Base-by-base conservation (phyloP, 2,113 vertebrate genomes). In the Acanthochromis polyacanthus region DNA sequence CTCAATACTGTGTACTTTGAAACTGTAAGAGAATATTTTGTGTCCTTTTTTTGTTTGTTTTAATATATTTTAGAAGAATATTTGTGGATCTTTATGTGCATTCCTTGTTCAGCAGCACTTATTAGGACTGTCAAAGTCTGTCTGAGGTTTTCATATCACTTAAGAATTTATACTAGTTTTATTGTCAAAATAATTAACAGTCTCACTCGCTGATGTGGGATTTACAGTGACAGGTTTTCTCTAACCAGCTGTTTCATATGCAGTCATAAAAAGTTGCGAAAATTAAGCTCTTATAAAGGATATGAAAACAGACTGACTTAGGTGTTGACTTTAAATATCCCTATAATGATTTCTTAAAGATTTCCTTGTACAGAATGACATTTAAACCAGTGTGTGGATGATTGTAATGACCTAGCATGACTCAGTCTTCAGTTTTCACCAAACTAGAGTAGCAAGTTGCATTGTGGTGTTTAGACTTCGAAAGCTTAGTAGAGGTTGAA, bases 31-130 rank as follows among this genome's bases (percentile, higher is more conserved):
- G 94, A 93, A 94, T 85, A 85, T 86, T 79, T 79, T 84, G 81
- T 90, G 86, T 86, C 64, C 80, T 69, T 5, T 20, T 83, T 81
- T 51, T 71, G 14, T 83, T 88, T 81, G 71, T 89, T 91, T 90
- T 91, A 81, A 92, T 91, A 91, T 91, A 94, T 93, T 93, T 93
- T 89, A 93, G 92, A 94, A 91, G 89, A 91, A 94, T 93, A 88
- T 92, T 93, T 92, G 94, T 90, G 90, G 90, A 94, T 94, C 94
- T 96, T 93, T 91, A 82, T 95, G 96, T 95, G 96, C 94, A 96
- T 97, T 94, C 96, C 95, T 95, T 90, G 93, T 96, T 95, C 92
- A 94, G 95, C 94, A 96, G 95, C 94, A 96, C 96, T 97, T 98
- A 88, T 83, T 74, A 83, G 66, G 83, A 96, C 96, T 95, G 95